Evolutionary conservation across 2,888 invertebrate species (phyloP).

Genomic region (Laspeyria flexula): DNA sequence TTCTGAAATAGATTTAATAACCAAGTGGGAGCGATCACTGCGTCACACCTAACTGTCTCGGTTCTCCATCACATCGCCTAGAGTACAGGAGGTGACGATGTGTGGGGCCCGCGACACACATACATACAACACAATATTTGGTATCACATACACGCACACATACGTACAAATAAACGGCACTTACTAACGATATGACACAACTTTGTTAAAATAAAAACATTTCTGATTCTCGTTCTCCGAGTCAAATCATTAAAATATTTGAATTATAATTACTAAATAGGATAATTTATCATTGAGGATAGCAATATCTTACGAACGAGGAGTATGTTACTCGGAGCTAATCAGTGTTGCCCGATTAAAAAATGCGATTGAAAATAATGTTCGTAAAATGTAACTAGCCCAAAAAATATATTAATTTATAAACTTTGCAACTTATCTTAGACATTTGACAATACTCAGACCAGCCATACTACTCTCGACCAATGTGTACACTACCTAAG

Average conservation of each 20-base stretch:
- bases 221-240: slow-evolving; percentile 48
- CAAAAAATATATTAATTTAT: not conserved
- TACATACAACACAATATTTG: slow-evolving; percentile 23
- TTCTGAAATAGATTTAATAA: no score
- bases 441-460: not conserved
- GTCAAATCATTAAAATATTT: slow-evolving; percentile 60
- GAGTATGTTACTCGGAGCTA: slow-evolving; percentile 6
- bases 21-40: not conserved
- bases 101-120: slow-evolving; percentile 3
- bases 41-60: slow-evolving; percentile 1
- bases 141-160: slow-evolving; percentile 33
- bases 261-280: slow-evolving; percentile 50
- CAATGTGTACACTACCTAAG: not conserved
- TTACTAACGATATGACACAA: slow-evolving; percentile 46
- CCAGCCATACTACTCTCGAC: not conserved
- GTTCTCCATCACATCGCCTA: not conserved
- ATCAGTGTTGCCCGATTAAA: slow-evolving; percentile 9
- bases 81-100: no score
- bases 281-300: slow-evolving; percentile 29
- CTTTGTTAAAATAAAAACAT: slow-evolving; percentile 51
- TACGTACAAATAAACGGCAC: slow-evolving; percentile 21
- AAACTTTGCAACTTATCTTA: not conserved
- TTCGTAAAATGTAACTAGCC: slow-evolving; percentile 24
- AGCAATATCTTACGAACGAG: slow-evolving; percentile 20
- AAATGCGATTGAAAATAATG: slow-evolving; percentile 17